Base-by-base conservation (phyloP, 2,797 vertebrate genomes). In the Monodelphis domestica region DNA sequence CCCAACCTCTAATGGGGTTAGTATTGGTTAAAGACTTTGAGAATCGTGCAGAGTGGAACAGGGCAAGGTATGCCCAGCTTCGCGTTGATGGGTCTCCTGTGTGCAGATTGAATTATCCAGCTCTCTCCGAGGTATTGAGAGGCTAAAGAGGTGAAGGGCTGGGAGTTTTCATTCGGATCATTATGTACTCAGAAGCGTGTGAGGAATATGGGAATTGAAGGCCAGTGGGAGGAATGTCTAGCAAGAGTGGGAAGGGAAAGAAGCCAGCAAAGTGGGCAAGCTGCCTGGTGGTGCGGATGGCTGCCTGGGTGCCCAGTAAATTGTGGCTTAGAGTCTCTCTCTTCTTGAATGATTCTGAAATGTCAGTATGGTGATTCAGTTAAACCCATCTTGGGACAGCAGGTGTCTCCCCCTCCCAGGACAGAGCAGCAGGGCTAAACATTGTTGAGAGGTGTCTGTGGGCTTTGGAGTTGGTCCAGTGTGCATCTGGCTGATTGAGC, bases 101-200 rank as follows among this genome's bases (percentile, higher is more conserved):
- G 24, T 38, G 55, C 54, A 51, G 59, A 88, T 90, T 59, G 38
- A 89, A 90, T 92, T 90, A 56, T 54, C 56, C 45, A 51, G 70
- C 52, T 70, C 54, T 59, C 55, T 90, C 54, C 10, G 51, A 87
- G 70, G 70, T 54, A 26, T 5, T 54, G 24, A 51, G 53, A 28
- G 38, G 59, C 87, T 90, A 94, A 90, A 89, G 92, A 38, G 91
- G 91, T 54, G 55, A 90, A 53, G 52, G 52, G 45, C 38, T 4
- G 0, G 52, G 38, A 90, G 52, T 87, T 54, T 54, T 28, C 26
- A 89, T 90, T 92, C 11, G 11, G 63, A 63, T 28, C n/a, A 17
- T n/a, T 84, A 84, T 45, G 24, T 70, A 55, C 45, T 54, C 38
- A 90, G 63, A 38, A 63, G n/a, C 0, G 38, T 21, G 24, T 24